A percentile compares a stretch with the other conserved stretches of the same genome.
Evolutionary conservation across 2,888 invertebrate species (phyloP).

Genomic region (Biston betularia): DNA sequence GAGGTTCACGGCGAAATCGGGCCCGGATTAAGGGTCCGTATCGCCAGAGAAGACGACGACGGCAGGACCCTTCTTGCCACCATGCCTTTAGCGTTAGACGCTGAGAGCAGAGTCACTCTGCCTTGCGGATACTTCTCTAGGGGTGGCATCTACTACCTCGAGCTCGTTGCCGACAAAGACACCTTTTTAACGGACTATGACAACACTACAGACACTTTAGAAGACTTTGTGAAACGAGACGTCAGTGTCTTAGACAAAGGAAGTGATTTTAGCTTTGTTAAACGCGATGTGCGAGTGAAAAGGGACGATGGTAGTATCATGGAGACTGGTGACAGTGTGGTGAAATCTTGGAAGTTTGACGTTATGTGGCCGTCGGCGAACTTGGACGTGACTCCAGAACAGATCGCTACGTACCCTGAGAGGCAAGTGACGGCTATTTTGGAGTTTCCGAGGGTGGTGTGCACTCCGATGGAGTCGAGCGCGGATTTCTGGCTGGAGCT

Average conservation of each 20-base stretch:
- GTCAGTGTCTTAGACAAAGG: conserved; percentile 40
- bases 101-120: conserved; percentile 82
- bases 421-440: conserved; percentile 90
- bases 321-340: conserved; percentile 75
- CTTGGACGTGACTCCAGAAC: conserved; percentile 90
- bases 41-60: conserved; percentile 82
- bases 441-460: conserved; percentile 91
- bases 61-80: conserved; percentile 72
- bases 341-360: conserved; percentile 88
- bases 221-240: conserved; percentile 54
- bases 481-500: conserved; percentile 92
- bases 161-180: conserved; percentile 73
- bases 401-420: conserved; percentile 93
- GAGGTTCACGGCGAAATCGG: conserved; percentile 86
- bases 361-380: conserved; percentile 93
- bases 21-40: conserved; percentile 71
- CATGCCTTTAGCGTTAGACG: conserved; percentile 81
- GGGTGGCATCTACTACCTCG: conserved; percentile 87
- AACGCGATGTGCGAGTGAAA: conserved; percentile 52
- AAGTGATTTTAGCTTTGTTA: background rate
- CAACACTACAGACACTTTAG: conserved; percentile 54
- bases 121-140: conserved; percentile 91
- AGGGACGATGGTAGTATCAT: conserved; percentile 71
- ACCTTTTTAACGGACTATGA: conserved; percentile 64
- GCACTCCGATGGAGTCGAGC: conserved; percentile 86